Evolutionary conservation across 92 coral and sea anemone genomes (phyloP), one percentile per base, ranked within the genome.

Genomic region (Anthopleura xanthogrammica): DNA sequence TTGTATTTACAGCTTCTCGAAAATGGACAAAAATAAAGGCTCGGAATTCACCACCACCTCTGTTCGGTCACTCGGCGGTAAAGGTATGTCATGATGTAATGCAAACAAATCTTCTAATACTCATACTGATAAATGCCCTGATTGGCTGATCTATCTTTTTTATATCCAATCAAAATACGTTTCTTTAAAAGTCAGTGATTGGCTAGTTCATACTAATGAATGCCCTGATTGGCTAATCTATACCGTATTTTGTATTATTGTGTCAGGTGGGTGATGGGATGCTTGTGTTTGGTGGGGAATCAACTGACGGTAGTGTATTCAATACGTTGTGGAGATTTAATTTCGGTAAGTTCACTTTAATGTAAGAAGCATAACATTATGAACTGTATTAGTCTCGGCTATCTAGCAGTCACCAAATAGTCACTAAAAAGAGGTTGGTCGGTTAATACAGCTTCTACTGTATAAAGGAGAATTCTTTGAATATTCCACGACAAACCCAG

Each of bases 241-340:
- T n/a, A 9, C 70, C 29, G 14, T 68, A 23, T 64, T 0, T 10
- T 20, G 16, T 54, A 13, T 12, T 66, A 23, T 41, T 54, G 40
- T 64, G 71, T 36, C 62, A 95, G 98, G 93, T 95, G 72, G 99
- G 99, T 57, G 98, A 94, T 41, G 98, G 94, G 13, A 97, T 97
- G 99, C 83, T 97, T 16, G 84, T 97, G 81, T 94, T 94, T 80
- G 99, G 99, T 22, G 99, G 99, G 1, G 93, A 91, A 73, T 86
- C 95, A 20, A 79, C 89, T 3, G 94, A 92, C 68, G 97, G 98
- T 48, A 79, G 88, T 52, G 73, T 92, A 43, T 89, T 79, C 46
- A 92, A 97, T 74, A 88, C 84, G 22, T 77, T 94, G 76, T 94
- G 99, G 99, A 93, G 94, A 60, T 88, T 97, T 87, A 94, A 97